A percentile compares a stretch with the other conserved stretches of the same genome.
Evolutionary conservation across 1,140 invertebrate genomes (phyloP).

Genomic region (Hestina assimilis): DNA sequence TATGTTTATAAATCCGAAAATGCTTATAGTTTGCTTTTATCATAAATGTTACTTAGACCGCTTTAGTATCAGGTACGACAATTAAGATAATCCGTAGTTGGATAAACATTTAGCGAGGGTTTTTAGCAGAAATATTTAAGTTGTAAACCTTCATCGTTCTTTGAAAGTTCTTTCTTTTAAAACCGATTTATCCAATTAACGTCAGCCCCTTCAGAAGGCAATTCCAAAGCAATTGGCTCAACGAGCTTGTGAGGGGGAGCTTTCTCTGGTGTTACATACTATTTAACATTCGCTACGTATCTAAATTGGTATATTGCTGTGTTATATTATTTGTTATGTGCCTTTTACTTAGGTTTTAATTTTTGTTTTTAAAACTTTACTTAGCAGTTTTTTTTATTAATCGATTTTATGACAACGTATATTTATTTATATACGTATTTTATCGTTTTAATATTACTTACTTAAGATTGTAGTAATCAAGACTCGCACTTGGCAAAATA

Average conservation of each 20-base stretch:
- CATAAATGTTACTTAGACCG: too few species aligned
- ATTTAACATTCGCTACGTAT: slow-evolving; percentile 12
- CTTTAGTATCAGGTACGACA: too few species aligned
- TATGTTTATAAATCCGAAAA: too few species aligned
- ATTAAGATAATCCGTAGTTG: too few species aligned
- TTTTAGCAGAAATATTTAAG: neutral
- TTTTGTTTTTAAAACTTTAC: too few species aligned
- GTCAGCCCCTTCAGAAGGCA: slow-evolving; percentile 55
- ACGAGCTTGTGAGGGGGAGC: slow-evolving; percentile 55
- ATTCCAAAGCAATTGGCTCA: slow-evolving; percentile 67
- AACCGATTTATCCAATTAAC: slow-evolving; percentile 69
- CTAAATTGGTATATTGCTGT: neutral
- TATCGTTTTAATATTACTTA: too few species aligned
- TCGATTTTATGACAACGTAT: too few species aligned
- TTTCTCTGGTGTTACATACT: slow-evolving; percentile 34
- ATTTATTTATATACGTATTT: too few species aligned
- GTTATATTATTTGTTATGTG: neutral
- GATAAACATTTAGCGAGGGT: neutral
- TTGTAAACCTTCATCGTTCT: slow-evolving; percentile 10
- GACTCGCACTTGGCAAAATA: too few species aligned
- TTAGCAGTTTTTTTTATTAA: too few species aligned
- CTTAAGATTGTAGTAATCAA: too few species aligned
- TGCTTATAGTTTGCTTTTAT: too few species aligned
- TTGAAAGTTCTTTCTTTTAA: slow-evolving; percentile 31
- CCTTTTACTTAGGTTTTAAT: neutral